These are phyloP conservation scores for Tinea pellionella DNA, from an alignment of 2,888 invertebrate genomes.

Conservation along the genomic window DNA sequence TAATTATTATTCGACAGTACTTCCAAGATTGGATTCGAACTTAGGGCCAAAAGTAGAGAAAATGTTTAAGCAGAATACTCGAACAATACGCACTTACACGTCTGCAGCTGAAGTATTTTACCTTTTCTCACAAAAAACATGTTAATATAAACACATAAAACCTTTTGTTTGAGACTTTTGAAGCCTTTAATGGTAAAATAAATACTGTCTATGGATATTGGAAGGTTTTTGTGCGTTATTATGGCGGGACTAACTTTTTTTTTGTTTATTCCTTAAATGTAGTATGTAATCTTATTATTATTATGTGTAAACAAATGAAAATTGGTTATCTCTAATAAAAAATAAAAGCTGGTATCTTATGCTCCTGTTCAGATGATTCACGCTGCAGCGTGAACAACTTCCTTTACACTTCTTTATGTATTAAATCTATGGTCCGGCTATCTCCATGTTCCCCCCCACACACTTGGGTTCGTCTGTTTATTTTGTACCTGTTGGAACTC, in stretches of 20 bases:
- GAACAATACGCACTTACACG: neutral
- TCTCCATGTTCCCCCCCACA: neutral
- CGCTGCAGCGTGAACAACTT: too few species aligned
- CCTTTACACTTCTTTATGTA: too few species aligned
- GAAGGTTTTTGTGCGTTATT: neutral
- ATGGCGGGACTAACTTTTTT: neutral
- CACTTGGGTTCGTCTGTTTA: slow-evolving; percentile 10
- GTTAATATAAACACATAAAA: slow-evolving; percentile 16
- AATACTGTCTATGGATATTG: slow-evolving; percentile 13
- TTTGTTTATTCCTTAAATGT: too few species aligned
- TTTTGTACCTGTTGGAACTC: slow-evolving; percentile 16
- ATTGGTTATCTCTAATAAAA: too few species aligned
- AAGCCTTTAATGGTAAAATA: slow-evolving; percentile 18
- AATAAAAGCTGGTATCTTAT: too few species aligned
- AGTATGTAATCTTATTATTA: too few species aligned
- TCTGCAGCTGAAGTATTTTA: neutral
- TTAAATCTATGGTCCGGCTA: neutral
- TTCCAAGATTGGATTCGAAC: too few species aligned
- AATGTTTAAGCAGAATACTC: too few species aligned
- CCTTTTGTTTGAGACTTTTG: slow-evolving; percentile 13
- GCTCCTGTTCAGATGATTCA: too few species aligned
- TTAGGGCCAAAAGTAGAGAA: too few species aligned
- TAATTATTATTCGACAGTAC: too few species aligned
- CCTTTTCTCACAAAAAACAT: slow-evolving; percentile 13
- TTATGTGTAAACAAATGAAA: too few species aligned